Conservation (phyloP, 2,888 invertebrate species). For the Amphimallon solstitiale region DNA sequence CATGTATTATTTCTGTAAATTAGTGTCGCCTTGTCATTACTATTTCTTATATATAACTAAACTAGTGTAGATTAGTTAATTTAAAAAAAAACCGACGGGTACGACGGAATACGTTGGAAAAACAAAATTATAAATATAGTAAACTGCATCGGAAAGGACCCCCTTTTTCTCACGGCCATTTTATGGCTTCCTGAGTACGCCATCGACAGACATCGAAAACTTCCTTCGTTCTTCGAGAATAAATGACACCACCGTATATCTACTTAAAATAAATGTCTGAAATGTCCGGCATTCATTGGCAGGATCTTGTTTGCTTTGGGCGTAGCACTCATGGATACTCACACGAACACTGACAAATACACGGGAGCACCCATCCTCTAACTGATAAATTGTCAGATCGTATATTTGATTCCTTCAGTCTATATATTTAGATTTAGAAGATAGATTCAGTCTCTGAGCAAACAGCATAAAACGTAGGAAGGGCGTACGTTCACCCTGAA, state of each 20-base stretch:
- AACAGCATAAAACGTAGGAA: conserved; percentile 33
- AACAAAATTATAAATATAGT: too few species aligned
- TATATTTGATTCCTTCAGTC: conserved; percentile 26
- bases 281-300: conserved; percentile 34
- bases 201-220: conserved; percentile 16
- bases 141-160: too few species aligned
- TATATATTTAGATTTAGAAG: conserved; percentile 38
- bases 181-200: neutral
- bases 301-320: conserved; percentile 20
- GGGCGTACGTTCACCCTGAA: conserved; percentile 4
- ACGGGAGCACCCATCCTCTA: conserved; percentile 9
- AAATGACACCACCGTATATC: conserved; percentile 21
- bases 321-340: too few species aligned
- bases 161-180: too few species aligned
- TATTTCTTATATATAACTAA: too few species aligned
- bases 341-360: too few species aligned
- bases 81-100: too few species aligned
- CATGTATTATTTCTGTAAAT: too few species aligned
- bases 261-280: conserved; percentile 32
- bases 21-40: too few species aligned
- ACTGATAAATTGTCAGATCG: conserved; percentile 34
- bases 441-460: conserved; percentile 25
- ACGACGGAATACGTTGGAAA: too few species aligned
- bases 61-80: too few species aligned
- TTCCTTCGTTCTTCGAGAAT: conserved; percentile 16